Conservation (phyloP, 2,797 vertebrate genomes). For the Calcarius lapponicus region DNA sequence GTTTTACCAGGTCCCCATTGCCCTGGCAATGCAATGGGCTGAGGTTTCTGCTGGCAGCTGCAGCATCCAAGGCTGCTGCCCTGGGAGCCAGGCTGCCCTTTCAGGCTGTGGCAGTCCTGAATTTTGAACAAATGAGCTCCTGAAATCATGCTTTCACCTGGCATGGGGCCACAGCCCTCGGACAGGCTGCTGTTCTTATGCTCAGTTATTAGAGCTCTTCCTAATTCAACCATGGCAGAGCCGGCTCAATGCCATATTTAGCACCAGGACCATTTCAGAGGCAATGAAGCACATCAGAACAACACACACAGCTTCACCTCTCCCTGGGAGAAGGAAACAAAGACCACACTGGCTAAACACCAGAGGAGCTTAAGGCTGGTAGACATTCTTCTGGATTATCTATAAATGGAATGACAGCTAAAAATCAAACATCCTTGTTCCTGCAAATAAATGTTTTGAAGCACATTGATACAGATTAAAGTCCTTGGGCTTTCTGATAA, state of each 20-base stretch:
- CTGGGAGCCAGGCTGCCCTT: neutral
- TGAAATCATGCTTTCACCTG: neutral
- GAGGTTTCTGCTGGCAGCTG: neutral
- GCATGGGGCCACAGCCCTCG: neutral
- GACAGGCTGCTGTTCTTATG: neutral
- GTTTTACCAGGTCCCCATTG: neutral
- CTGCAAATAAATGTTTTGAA: slow-evolving; percentile 5
- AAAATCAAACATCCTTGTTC: slow-evolving; percentile 38
- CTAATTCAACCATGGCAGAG: slow-evolving; percentile 41
- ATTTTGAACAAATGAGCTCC: slow-evolving; percentile 2
- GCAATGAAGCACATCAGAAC: neutral
- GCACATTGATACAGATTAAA: slow-evolving; percentile 6
- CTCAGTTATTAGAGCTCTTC: neutral
- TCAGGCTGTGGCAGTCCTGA: neutral
- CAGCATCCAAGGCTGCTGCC: neutral
- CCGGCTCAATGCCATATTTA: neutral
- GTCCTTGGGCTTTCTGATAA: neutral
- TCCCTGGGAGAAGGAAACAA: neutral
- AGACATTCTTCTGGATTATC: slow-evolving; percentile 20
- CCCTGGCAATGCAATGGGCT: neutral
- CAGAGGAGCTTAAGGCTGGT: neutral
- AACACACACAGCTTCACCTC: neutral
- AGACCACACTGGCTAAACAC: neutral
- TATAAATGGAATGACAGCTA: neutral
- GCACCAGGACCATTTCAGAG: neutral